Conservation (phyloP, 2,113 vertebrate species). For the Paradisaea rubra region DNA sequence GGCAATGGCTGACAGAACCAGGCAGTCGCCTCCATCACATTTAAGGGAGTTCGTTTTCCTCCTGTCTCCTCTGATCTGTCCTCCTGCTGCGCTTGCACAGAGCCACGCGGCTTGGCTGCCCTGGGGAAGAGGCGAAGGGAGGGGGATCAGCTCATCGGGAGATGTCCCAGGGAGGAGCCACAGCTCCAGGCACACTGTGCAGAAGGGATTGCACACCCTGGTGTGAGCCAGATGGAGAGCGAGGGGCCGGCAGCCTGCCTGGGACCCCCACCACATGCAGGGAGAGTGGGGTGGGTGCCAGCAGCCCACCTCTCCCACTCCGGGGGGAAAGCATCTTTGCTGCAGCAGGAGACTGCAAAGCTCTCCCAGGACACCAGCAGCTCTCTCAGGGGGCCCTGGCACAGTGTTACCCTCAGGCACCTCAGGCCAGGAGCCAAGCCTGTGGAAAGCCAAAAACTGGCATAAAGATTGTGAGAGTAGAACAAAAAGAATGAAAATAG, state of each 20-base stretch:
- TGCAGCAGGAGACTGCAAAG: neutral
- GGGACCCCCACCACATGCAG: fast-evolving
- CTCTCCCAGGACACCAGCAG: neutral
- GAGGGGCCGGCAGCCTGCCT: neutral
- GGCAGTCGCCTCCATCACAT: slow-evolving; percentile 19
- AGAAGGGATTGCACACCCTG: neutral
- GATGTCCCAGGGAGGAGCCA: neutral
- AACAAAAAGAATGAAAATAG: neutral
- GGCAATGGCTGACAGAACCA: neutral
- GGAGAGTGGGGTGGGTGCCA: neutral
- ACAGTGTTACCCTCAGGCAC: neutral
- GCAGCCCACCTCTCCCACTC: neutral
- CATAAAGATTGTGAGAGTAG: neutral
- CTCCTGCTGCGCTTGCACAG: neutral
- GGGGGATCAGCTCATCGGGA: neutral
- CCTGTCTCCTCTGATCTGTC: slow-evolving; percentile 58
- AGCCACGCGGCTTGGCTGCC: neutral
- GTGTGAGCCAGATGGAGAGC: neutral
- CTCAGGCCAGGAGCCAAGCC: neutral
- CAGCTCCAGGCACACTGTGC: neutral
- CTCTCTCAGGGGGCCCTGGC: fast-evolving
- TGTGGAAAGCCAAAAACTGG: neutral
- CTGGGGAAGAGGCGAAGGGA: neutral
- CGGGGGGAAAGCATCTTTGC: neutral
- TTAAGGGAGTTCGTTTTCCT: slow-evolving; percentile 50